Conservation (phyloP, 1,140 invertebrate genomes). For the Drosophila obscura region DNA sequence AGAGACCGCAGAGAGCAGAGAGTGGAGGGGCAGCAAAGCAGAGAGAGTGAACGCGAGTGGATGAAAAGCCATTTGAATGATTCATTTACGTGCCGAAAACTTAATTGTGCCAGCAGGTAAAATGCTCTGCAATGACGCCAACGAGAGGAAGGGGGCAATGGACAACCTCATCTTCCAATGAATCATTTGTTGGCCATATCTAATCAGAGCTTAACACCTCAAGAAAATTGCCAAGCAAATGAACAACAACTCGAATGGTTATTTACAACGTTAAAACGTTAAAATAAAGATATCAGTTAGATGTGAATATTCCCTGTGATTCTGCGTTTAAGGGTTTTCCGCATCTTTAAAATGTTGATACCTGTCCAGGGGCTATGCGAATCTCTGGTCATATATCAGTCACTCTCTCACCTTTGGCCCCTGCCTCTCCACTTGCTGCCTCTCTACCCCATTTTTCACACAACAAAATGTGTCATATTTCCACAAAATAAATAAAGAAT, state of each 20-base stretch:
- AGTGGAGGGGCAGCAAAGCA: too few species aligned
- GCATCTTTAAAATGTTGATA: slow-evolving; percentile 13
- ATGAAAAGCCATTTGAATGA: slow-evolving; percentile 57
- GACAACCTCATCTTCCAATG: neutral
- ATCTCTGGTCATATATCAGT: slow-evolving; percentile 59
- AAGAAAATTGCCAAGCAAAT: neutral
- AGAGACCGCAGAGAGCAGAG: neutral
- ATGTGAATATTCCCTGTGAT: too few species aligned
- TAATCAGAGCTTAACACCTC: slow-evolving; percentile 6
- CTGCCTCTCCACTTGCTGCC: slow-evolving; percentile 17
- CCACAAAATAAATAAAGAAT: slow-evolving; percentile 46
- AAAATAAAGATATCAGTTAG: too few species aligned
- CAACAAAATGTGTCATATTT: slow-evolving; percentile 54
- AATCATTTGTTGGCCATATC: slow-evolving; percentile 1
- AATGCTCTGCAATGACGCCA: slow-evolving; percentile 35
- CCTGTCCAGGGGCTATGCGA: slow-evolving; percentile 30
- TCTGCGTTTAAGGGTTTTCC: slow-evolving; percentile 9
- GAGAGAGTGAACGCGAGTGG: slow-evolving; percentile 3
- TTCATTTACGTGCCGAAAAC: slow-evolving; percentile 69
- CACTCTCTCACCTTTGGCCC: slow-evolving; percentile 48
- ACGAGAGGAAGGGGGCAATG: slow-evolving; percentile 16
- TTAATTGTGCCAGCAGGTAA: slow-evolving; percentile 53
- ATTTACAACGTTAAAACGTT: too few species aligned
- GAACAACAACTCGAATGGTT: too few species aligned
- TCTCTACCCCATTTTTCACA: slow-evolving; percentile 13